Percentiles rank a stretch among this genome's conserved stretches.
phyloP scores from a whole-genome alignment of 1,140 invertebrate genomes.

The Acyrthosiphon pisum region DNA sequence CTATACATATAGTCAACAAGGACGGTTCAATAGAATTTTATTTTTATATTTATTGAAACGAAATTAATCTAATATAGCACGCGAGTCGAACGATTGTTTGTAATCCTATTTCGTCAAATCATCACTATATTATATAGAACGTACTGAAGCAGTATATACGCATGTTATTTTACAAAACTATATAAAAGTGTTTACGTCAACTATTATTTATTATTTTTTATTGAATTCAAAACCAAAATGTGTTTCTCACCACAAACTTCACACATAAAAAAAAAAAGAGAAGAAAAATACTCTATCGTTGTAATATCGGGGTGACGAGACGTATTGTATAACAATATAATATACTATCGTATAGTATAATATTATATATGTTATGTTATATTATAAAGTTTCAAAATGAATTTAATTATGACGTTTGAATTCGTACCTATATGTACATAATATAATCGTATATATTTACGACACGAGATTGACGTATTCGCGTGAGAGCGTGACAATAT shows the following conservation, averaged over 20 bases:
- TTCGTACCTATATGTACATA: background rate
- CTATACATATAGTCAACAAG: too few species aligned
- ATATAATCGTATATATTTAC: background rate
- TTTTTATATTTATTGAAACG: background rate
- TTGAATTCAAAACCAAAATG: background rate
- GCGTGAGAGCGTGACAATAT: background rate
- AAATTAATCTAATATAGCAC: background rate
- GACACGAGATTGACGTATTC: background rate
- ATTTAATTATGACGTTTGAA: constrained; percentile 1
- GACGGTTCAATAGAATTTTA: background rate
- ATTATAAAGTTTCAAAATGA: background rate
- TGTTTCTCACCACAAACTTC: background rate
- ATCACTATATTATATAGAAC: background rate
- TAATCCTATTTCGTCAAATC: background rate
- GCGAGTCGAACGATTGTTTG: background rate
- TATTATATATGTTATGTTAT: background rate
- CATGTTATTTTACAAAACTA: background rate
- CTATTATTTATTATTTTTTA: background rate
- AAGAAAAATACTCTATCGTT: background rate
- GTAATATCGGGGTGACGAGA: too few species aligned
- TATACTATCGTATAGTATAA: too few species aligned
- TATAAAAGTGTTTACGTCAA: background rate
- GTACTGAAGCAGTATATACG: background rate
- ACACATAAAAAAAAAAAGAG: background rate
- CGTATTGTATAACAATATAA: background rate